phyloP scores from a whole-genome alignment of 2,888 invertebrate species.

The Ophonus ardosiacus region DNA sequence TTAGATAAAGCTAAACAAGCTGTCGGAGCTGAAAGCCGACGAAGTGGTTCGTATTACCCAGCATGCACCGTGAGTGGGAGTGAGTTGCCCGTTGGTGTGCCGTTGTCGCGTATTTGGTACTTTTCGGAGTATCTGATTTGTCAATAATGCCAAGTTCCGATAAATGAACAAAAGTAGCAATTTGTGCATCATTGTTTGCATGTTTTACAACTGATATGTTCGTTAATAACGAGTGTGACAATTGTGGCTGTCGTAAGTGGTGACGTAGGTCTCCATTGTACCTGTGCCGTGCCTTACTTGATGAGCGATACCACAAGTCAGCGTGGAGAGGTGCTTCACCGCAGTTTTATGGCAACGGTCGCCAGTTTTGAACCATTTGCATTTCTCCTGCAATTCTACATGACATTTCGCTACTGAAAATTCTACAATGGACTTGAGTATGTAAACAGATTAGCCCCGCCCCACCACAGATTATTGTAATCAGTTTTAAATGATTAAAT shows the following conservation, averaged over 20 bases:
- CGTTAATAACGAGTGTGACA: conserved; percentile 64
- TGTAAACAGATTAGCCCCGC: conserved; percentile 76
- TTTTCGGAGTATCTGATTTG: conserved; percentile 51
- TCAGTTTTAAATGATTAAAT: conserved; percentile 57
- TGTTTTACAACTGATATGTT: conserved; percentile 45
- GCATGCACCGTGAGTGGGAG: conserved; percentile 75
- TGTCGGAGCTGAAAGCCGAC: conserved; percentile 26
- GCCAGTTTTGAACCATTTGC: conserved; percentile 41
- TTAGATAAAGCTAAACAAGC: conserved; percentile 11
- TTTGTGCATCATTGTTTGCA: conserved; percentile 47
- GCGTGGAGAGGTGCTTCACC: conserved; percentile 54
- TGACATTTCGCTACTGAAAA: conserved; percentile 53
- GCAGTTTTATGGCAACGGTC: conserved; percentile 55
- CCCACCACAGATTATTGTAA: conserved; percentile 71
- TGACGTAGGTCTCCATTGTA: conserved; percentile 76
- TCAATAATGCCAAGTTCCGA: conserved; percentile 49
- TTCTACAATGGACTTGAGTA: conserved; percentile 68
- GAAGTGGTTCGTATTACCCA: conserved; percentile 70
- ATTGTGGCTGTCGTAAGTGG: conserved; percentile 73
- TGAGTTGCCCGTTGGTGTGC: conserved; percentile 71
- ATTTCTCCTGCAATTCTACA: conserved; percentile 32
- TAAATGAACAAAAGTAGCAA: conserved; percentile 34
- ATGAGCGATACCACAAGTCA: conserved; percentile 59
- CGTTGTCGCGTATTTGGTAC: conserved; percentile 68
- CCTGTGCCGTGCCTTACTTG: conserved; percentile 72